phyloP scores from a whole-genome alignment of 2,888 invertebrate species.

The Dicranocentrus wangi region DNA sequence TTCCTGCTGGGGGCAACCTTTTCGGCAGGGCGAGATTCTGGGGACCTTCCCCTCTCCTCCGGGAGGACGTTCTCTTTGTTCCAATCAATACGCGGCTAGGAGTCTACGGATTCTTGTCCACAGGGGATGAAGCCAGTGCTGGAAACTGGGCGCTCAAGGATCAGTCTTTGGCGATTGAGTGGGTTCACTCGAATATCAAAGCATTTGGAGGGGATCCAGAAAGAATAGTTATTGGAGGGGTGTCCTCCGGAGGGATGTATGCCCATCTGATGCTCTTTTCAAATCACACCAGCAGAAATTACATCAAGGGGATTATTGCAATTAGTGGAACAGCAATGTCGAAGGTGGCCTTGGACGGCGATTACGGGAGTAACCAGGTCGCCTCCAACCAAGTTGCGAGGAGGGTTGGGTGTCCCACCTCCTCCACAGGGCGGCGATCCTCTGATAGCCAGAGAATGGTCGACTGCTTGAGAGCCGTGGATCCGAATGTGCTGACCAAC shows the following conservation, averaged over 20 bases:
- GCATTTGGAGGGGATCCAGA: constrained; percentile 38
- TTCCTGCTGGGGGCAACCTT: constrained; percentile 34
- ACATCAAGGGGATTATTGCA: constrained; percentile 25
- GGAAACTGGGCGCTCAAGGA: constrained; percentile 45
- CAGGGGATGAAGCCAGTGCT: constrained; percentile 43
- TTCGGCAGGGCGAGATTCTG: constrained; percentile 24
- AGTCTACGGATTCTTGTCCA: constrained; percentile 18
- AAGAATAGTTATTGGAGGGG: constrained; percentile 26
- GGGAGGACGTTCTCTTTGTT: constrained; percentile 43
- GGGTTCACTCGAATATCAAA: constrained; percentile 29
- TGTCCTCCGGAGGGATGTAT: constrained; percentile 33
- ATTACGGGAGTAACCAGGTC: not conserved
- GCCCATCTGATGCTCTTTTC: constrained; percentile 37
- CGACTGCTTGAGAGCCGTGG: constrained; percentile 31
- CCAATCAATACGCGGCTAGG: constrained; percentile 31
- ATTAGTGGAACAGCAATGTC: constrained; percentile 26
- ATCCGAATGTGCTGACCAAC: constrained; percentile 3
- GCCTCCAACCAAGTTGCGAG: constrained; percentile 33
- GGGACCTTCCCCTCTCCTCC: constrained; percentile 29
- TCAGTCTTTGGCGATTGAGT: constrained; percentile 28
- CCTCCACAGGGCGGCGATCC: not conserved
- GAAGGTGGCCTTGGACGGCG: constrained; percentile 32
- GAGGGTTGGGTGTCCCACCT: constrained; percentile 25
- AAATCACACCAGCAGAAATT: constrained; percentile 9
- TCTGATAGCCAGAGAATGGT: constrained; percentile 35